Conservation (phyloP, 2,888 invertebrate genomes). For the Amphipyra berbera region DNA sequence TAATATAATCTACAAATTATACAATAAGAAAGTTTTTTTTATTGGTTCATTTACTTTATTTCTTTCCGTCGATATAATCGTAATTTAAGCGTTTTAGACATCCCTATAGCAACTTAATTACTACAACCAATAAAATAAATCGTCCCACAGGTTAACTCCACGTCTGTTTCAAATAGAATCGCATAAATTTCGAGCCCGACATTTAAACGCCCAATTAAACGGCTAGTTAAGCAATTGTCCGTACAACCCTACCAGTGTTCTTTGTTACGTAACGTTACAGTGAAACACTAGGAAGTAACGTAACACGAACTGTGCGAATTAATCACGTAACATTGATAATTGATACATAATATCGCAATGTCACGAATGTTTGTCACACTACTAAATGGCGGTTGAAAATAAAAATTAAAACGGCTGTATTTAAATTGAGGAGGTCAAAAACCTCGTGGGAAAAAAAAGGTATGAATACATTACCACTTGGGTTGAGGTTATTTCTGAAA, state of each 20-base stretch:
- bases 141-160: conserved; percentile 11
- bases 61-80: too few relatives aligned
- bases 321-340: conserved; percentile 55
- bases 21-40: not conserved
- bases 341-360: conserved; percentile 52
- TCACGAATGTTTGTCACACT: conserved; percentile 36
- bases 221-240: conserved; percentile 14
- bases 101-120: conserved; percentile 1
- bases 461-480: conserved; percentile 4
- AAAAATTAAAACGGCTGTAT: not conserved
- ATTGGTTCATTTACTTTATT: too few relatives aligned
- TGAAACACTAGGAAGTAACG: conserved; percentile 52
- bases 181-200: conserved; percentile 12
- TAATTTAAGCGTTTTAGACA: not conserved
- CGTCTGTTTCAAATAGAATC: conserved; percentile 5
- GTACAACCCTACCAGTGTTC: conserved; percentile 43
- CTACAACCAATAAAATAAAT: conserved; percentile 26
- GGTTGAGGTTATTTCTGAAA: conserved; percentile 21
- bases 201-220: conserved; percentile 26
- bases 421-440: conserved; percentile 14
- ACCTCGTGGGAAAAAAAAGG: conserved; percentile 12
- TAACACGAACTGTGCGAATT: conserved; percentile 38
- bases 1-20: conserved; percentile 5
- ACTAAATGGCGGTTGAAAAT: not conserved
- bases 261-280: conserved; percentile 40